A percentile compares a stretch with the other conserved stretches of the same genome.
Evolutionary conservation across 2,888 invertebrate genomes (phyloP).

Genomic region (Nomada goodeniana): DNA sequence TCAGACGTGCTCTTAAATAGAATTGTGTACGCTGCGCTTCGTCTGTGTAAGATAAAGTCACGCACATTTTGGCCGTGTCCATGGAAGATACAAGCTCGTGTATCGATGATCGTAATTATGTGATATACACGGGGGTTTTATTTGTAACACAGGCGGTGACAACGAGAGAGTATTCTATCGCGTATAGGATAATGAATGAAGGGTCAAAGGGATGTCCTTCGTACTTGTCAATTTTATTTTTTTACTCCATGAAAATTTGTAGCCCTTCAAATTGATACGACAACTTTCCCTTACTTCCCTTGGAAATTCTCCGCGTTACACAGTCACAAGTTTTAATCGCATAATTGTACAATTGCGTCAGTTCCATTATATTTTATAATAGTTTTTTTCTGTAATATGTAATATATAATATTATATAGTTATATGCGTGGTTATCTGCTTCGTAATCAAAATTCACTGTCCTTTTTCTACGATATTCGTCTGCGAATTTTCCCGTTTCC

Average conservation of each 20-base stretch:
- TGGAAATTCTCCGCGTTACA: too few species aligned
- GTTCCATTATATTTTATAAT: too few species aligned
- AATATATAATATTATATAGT: too few species aligned
- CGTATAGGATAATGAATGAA: conserved; percentile 29
- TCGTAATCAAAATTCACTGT: conserved; percentile 9
- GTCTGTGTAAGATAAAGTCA: too few species aligned
- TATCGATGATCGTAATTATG: conserved; percentile 10
- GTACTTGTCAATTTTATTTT: background rate
- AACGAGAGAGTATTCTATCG: background rate
- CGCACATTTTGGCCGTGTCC: too few species aligned
- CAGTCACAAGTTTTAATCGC: too few species aligned
- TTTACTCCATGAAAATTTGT: conserved; percentile 14
- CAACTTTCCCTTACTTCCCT: background rate
- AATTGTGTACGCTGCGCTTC: too few species aligned
- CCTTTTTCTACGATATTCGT: background rate
- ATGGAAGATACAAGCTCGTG: too few species aligned
- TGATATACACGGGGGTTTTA: conserved; percentile 5
- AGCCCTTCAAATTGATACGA: background rate
- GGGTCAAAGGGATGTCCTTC: conserved; percentile 1
- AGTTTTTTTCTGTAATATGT: too few species aligned
- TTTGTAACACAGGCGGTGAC: conserved; percentile 26
- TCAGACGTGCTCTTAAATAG: too few species aligned
- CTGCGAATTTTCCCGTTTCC: conserved; percentile 4
- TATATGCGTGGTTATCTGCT: background rate
- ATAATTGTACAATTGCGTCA: too few species aligned